Base-by-base conservation (phyloP, 2,888 invertebrate species). In the Rhopalosiphum nymphaeae region DNA sequence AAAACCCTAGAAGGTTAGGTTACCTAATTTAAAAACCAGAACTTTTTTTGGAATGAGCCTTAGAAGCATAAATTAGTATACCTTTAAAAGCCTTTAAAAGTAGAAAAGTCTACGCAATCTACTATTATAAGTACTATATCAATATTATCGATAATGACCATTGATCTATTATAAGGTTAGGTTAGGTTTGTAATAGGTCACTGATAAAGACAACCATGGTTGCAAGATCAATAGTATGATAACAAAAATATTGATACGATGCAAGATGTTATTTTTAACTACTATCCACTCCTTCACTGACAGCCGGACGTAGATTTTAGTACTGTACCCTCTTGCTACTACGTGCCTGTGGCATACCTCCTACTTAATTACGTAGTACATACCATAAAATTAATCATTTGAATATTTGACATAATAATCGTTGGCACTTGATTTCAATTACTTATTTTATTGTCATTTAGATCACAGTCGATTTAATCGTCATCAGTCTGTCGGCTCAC, bases 241-340 rank as follows among this genome's bases (percentile, higher is more conserved):
- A 78, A 78, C n/a, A 78, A 36, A 78, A 78, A 10, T 9, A 9
- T 78, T 78, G 78, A 78, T 78, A 78, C 21, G 67, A 36, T 21
- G 9, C 78, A 78, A 78, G 21, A 78, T 78, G 78, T 78, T 78
- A 78, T 78, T 78, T 78, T 78, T 78, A 78, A 78, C 78, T 78
- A 36, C 78, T 78, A 53, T 53, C 53, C 53, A 53, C 53, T 53
- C 53, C 53, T 53, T 21, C 16, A 53, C 21, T 36, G 78, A 36
- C 36, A 36, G 78, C 36, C 36, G 78, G 78, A 42, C 36, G 78
- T 36, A 21, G 36, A 16, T n/a, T n/a, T 13, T 56, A 56, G 7
- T 46, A 25, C 25, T 25, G 25, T 57, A 57, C 57, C 36, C 36
- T 9, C 78, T 36, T 16, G 1, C 13, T 3, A 67, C 67, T 67